These are phyloP conservation scores for Nerophis lumbriciformis DNA, from an alignment of 2,113 vertebrate genomes.

Conservation along the genomic window DNA sequence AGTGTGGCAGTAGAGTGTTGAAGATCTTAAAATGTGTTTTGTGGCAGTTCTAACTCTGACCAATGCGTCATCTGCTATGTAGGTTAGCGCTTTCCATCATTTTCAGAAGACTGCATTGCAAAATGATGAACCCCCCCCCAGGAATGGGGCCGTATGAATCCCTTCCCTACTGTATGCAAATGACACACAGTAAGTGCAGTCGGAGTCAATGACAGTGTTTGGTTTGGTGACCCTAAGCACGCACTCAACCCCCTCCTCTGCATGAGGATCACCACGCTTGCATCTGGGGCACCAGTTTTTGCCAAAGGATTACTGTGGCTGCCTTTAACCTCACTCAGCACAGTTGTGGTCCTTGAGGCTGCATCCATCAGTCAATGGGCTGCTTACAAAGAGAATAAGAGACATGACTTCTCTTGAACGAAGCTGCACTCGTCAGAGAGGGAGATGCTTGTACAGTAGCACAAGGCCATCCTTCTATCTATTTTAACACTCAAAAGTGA, in stretches of 20 bases:
- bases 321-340: slow-evolving; percentile 27
- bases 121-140: no score
- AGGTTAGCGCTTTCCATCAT: no score
- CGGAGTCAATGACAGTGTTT: slow-evolving; percentile 40
- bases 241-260: slow-evolving; percentile 16
- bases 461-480: not conserved
- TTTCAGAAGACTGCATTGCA: no score
- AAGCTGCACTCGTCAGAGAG: not conserved
- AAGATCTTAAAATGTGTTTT: no score
- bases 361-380: slow-evolving; percentile 45
- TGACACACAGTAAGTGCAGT: slow-evolving; percentile 32
- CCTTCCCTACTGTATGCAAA: slow-evolving; percentile 1
- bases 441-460: not conserved
- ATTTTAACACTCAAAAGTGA: not conserved
- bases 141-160: no score
- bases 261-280: slow-evolving; percentile 43
- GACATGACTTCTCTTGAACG: slow-evolving; percentile 27
- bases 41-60: no score
- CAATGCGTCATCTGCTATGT: no score
- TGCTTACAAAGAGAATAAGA: slow-evolving; percentile 23
- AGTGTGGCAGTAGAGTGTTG: no score
- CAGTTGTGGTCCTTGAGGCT: slow-evolving; percentile 48
- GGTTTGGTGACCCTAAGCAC: slow-evolving; percentile 60
- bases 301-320: slow-evolving; percentile 63
- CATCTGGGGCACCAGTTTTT: slow-evolving; percentile 53